Conservation (phyloP, 2,888 invertebrate genomes). For the Ceraclea dissimilis region DNA sequence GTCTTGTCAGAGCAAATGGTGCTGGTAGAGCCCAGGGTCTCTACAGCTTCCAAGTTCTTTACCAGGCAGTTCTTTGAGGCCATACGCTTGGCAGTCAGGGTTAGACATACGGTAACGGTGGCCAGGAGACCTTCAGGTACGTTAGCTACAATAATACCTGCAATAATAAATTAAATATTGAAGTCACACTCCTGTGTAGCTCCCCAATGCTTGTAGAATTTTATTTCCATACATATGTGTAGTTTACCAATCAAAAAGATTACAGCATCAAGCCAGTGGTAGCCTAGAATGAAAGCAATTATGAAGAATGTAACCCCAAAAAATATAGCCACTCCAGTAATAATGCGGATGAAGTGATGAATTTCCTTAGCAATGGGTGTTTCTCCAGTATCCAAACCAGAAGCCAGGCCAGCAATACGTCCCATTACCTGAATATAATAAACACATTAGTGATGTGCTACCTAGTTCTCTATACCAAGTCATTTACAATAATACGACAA, state of each 20-base stretch:
- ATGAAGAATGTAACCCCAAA: conserved; percentile 95
- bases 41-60: conserved; percentile 98
- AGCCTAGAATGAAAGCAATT: conserved; percentile 95
- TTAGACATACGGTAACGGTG: conserved; percentile 97
- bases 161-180: conserved; percentile 10
- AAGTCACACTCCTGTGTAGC: too few species aligned
- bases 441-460: not conserved
- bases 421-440: conserved; percentile 65
- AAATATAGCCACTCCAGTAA: conserved; percentile 93
- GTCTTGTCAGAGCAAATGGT: conserved; percentile 99
- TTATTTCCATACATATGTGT: too few species aligned
- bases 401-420: conserved; percentile 89
- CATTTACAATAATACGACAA: not conserved
- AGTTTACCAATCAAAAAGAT: conserved; percentile 92
- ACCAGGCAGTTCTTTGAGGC: conserved; percentile 98
- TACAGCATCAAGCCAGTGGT: conserved; percentile 98
- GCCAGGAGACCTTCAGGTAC: conserved; percentile 98
- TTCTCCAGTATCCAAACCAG: conserved; percentile 90
- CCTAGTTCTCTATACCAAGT: too few species aligned
- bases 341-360: conserved; percentile 97
- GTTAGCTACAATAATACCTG: conserved; percentile 95
- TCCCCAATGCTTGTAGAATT: not conserved
- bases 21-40: conserved; percentile 96
- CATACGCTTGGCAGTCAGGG: conserved; percentile 98
- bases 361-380: conserved; percentile 99